Base-by-base conservation (phyloP, 2,888 invertebrate species). In the Cylloceria caligata region DNA sequence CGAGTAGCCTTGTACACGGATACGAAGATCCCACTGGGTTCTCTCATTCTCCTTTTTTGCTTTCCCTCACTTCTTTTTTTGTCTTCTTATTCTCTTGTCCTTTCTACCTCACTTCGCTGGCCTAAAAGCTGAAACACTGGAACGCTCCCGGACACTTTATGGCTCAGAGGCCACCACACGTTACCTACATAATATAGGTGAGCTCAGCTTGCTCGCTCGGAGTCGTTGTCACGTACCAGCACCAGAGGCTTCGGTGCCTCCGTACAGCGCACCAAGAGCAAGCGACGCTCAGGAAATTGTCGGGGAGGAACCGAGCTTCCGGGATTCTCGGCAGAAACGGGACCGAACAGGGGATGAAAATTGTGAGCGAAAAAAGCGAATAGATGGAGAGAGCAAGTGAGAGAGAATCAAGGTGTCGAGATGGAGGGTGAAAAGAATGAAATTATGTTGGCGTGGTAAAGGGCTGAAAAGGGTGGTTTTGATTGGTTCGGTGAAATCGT, bases 91-190 rank as follows among this genome's bases (percentile, higher is more conserved):
- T 60, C 62, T 65, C 67, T 71, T 69, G 49, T 80, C 27, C 68
- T 82, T 81, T 74, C 85, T 57, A 47, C 84, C 82, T 77, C 74
- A 83, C 75, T 75, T 62, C 74, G 71, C 71, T 64, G 68, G 73
- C 79, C 84, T 84, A 87, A 85, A 88, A 88, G 86, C 88, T 87
- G 87, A 87, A 88, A 87, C 88, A 87, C 84, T 86, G 84, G 71
- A 75, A 86, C 80, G 84, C 87, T 57, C 83, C 75, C 83, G 83
- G 86, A 87, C 87, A 86, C 85, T 87, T 88, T 86, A 84, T 83
- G 86, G 85, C 84, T 85, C 83, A 69, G 84, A 78, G 83, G 82
- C 81, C 60, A 79, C 80, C 73, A 75, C 84, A 80, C 85, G 81
- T 81, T 81, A 83, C 73, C 75, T 72, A 84, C 83, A 76, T 84